Evolutionary conservation across 2,888 invertebrate species (phyloP).

Genomic region (Lamproptera curius): DNA sequence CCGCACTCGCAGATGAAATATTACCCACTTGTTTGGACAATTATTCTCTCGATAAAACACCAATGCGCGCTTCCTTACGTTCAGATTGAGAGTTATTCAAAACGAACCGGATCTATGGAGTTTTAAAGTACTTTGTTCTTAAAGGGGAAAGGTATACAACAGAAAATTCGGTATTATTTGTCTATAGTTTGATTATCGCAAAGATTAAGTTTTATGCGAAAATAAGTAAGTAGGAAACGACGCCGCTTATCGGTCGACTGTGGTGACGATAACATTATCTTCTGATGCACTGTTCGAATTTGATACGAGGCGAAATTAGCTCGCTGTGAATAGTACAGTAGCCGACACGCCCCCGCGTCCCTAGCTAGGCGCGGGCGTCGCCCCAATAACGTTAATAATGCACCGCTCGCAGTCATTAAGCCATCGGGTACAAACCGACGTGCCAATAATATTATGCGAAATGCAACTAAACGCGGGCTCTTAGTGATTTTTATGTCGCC

Average conservation of each 20-base stretch:
- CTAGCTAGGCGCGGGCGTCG: conserved; percentile 15
- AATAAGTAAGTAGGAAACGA: too few species aligned
- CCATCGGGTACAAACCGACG: not conserved
- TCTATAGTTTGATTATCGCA: too few species aligned
- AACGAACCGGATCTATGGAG: too few species aligned
- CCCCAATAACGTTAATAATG: conserved; percentile 16
- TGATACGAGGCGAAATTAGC: too few species aligned
- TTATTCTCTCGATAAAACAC: conserved; percentile 18
- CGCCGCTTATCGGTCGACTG: too few species aligned
- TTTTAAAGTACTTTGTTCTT: too few species aligned
- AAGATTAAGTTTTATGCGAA: too few species aligned
- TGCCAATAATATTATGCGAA: conserved; percentile 11
- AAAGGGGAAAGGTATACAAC: too few species aligned
- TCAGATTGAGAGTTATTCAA: conserved; percentile 2
- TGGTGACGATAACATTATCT: too few species aligned
- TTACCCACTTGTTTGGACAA: conserved; percentile 17
- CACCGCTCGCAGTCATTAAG: conserved; percentile 9
- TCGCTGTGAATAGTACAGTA: not conserved
- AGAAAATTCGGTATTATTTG: too few species aligned
- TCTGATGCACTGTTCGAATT: too few species aligned
- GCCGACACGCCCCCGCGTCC: conserved; percentile 19
- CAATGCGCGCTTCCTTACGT: conserved; percentile 11
- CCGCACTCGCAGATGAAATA: conserved; percentile 11
- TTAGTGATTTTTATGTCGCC: conserved; percentile 16
- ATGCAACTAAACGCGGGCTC: not conserved